phyloP scores from a whole-genome alignment of 2,113 vertebrate species.

The Okapia johnstoni region DNA sequence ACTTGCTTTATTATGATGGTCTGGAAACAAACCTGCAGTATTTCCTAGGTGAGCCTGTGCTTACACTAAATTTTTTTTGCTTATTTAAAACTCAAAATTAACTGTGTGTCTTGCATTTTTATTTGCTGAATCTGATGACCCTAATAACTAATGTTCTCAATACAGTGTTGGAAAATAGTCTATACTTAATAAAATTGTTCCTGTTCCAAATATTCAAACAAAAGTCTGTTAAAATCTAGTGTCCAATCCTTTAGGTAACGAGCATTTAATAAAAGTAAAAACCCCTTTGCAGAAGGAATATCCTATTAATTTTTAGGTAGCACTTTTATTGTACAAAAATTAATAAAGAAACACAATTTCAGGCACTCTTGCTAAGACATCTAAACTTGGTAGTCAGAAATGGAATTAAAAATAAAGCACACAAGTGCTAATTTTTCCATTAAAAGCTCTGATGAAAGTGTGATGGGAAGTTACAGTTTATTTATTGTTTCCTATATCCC shows the following conservation, averaged over 20 bases:
- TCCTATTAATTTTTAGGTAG: neutral
- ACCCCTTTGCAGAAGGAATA: neutral
- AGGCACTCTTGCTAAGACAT: neutral
- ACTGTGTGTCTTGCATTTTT: neutral
- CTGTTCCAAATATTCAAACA: neutral
- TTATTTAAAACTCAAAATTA: slow-evolving; percentile 7
- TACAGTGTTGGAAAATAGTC: neutral
- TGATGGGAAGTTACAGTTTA: neutral
- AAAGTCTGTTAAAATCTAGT: neutral
- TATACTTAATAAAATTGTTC: neutral
- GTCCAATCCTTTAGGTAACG: neutral
- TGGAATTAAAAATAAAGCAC: neutral
- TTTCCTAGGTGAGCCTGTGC: neutral
- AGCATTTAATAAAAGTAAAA: neutral
- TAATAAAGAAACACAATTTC: neutral
- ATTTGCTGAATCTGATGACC: neutral
- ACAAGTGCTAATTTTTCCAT: neutral
- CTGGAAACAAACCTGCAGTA: neutral
- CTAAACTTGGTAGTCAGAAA: neutral
- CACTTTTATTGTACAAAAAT: neutral
- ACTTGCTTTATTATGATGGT: neutral
- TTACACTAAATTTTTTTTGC: neutral
- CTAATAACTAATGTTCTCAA: neutral
- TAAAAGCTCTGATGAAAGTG: neutral
- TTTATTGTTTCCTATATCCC: neutral